A percentile compares a stretch with the other conserved stretches of the same genome.
Conservation (phyloP, 1,140 invertebrate species). For the Hestina assimilis region DNA sequence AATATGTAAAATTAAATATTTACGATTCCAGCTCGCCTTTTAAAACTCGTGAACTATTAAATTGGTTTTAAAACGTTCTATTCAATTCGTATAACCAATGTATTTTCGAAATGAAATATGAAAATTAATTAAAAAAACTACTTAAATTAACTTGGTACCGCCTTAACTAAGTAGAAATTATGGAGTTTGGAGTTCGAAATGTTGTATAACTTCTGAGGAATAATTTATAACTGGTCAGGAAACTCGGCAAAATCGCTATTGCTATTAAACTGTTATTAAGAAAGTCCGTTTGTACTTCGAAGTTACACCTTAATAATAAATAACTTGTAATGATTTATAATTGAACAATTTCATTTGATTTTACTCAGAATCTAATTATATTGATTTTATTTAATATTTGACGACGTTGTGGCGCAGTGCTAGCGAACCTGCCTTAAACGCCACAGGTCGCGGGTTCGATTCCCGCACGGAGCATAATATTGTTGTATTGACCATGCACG, state of each 20-base stretch:
- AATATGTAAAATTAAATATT: not conserved
- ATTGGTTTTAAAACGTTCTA: too few species aligned
- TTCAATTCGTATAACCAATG: too few species aligned
- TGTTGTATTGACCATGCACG: too few species aligned
- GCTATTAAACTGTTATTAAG: slow-evolving; percentile 23
- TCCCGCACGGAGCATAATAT: too few species aligned
- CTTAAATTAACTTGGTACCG: slow-evolving; percentile 12
- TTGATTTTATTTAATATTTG: too few species aligned
- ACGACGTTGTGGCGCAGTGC: too few species aligned
- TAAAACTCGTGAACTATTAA: too few species aligned
- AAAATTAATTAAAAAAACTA: slow-evolving; percentile 5
- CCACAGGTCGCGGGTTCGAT: too few species aligned
- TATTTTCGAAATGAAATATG: not conserved
- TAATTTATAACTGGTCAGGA: slow-evolving; percentile 24
- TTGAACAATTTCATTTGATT: too few species aligned
- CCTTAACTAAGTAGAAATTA: slow-evolving; percentile 28
- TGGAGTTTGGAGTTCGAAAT: slow-evolving; percentile 17
- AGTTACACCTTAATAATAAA: slow-evolving; percentile 4
- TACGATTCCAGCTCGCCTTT: too few species aligned
- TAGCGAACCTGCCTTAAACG: too few species aligned
- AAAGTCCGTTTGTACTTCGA: not conserved
- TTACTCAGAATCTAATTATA: too few species aligned
- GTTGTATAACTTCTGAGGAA: slow-evolving; percentile 16
- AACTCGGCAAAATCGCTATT: slow-evolving; percentile 19
- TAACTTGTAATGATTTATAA: not conserved